Evolutionary conservation across 1,140 invertebrate genomes (phyloP), one percentile per base, ranked within the genome.

Genomic region (Tetraneura akinire): DNA sequence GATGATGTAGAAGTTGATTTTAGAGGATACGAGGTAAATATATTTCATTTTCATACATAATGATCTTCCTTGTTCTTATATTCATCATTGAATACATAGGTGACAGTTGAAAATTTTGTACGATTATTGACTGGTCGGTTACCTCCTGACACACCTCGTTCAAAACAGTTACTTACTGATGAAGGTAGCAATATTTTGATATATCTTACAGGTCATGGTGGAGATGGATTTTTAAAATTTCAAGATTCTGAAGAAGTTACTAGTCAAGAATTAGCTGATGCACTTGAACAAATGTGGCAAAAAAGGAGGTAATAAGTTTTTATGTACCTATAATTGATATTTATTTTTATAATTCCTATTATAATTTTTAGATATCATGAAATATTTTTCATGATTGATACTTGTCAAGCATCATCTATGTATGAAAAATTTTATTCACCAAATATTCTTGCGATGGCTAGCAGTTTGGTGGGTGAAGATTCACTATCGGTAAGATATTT

Each of bases 1-100:
- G 96, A 99, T 88, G 98, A 99, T 89, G 96, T 99, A 16, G 98
- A 99, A 89, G 98, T 99, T 0, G 98, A 99, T 86, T 99, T 99
- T 85, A 90, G 97, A 83, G 97, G 97, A 18, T 98, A 98, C 88
- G 97, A 99, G 87, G 95, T 94, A 85, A 85, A 21, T 9, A 82
- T 18, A 16, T 42, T 51, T 42, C n/a, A 76, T 3, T 26, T 18
- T 37, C 42, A 9, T 81, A 62, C 37, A 3, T 81, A 62, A 51
- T 81, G 55, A 11, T 14, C 53, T 4, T 73, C 29, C 81, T 80
- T 37, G 47, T 81, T 70, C 55, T 18, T 3, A 66, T 66, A 64
- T 45, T 32, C 47, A 80, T 51, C 47, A 57, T 32, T 55, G 0
- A 13, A 60, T 81, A n/a, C 16, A 37, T 80, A 92, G 90, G 93